Percentiles rank a stretch among this genome's conserved stretches.
Evolutionary conservation across 2,113 vertebrate species (phyloP).

Genomic region (Zapus hudsonius): DNA sequence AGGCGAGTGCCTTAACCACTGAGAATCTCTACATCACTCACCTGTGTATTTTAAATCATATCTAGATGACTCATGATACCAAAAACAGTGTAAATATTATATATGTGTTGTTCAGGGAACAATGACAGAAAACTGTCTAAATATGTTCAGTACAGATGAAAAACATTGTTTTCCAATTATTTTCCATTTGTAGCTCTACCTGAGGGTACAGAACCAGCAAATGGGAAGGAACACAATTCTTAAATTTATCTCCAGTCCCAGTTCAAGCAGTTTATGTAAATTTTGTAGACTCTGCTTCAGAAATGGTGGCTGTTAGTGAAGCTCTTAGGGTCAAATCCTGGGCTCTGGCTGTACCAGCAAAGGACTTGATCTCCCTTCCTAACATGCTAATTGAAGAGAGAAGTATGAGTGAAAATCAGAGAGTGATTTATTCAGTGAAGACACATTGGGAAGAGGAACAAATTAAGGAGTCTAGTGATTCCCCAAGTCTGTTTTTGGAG

Average conservation of each 20-base stretch:
- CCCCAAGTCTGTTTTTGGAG: no score
- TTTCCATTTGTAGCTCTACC: not conserved
- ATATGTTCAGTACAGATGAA: no score
- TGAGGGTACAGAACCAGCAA: not conserved
- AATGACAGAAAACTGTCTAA: not conserved
- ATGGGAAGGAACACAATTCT: not conserved
- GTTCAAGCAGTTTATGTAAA: not conserved
- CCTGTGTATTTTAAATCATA: no score
- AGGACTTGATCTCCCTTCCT: not conserved
- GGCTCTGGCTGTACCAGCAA: not conserved
- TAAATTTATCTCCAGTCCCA: not conserved
- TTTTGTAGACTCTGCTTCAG: not conserved
- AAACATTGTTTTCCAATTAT: no score
- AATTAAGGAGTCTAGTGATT: no score
- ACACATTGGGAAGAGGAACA: no score
- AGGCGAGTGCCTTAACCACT: no score
- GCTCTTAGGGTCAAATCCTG: not conserved
- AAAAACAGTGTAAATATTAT: no score
- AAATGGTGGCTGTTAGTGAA: not conserved
- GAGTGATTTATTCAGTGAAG: no score
- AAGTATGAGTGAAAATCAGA: not conserved
- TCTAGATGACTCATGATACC: no score
- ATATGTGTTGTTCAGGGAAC: no score
- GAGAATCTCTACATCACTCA: no score
- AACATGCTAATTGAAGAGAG: not conserved